Conservation (phyloP, 2,888 invertebrate species). For the Macropis europaea region DNA sequence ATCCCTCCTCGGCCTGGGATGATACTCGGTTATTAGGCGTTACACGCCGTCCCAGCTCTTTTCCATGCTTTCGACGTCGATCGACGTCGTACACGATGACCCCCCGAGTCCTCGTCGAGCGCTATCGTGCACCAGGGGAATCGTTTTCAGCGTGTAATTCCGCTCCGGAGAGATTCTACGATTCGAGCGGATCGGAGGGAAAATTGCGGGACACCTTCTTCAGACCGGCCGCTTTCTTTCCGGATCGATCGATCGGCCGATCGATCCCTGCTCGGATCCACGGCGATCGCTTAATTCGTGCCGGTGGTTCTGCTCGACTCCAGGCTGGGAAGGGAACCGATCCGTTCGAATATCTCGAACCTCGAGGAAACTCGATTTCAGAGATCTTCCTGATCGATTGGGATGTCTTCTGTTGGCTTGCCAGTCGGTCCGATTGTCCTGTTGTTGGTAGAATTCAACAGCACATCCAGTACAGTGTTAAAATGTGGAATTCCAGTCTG, state of each 20-base stretch:
- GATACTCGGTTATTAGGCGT: constrained; percentile 72
- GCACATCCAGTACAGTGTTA: too few species aligned
- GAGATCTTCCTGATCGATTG: too few species aligned
- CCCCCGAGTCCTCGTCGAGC: constrained; percentile 19
- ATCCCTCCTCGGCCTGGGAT: constrained; percentile 63
- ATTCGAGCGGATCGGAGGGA: constrained; percentile 43
- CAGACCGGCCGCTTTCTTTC: constrained; percentile 20
- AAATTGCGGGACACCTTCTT: constrained; percentile 67
- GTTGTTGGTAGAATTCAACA: background rate
- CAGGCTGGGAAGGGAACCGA: background rate
- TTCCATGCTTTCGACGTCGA: constrained; percentile 28
- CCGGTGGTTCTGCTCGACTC: background rate
- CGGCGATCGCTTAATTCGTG: constrained; percentile 59
- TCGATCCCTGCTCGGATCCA: constrained; percentile 55
- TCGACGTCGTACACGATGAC: constrained; percentile 1
- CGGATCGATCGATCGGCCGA: constrained; percentile 44
- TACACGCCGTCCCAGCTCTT: constrained; percentile 43
- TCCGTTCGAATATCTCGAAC: too few species aligned
- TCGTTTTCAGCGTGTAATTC: constrained; percentile 61
- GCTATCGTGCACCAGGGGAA: constrained; percentile 27
- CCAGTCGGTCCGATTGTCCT: too few species aligned
- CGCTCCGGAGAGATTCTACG: constrained; percentile 50
- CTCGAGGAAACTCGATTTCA: too few species aligned
- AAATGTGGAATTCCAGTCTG: too few species aligned
- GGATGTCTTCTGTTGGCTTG: too few species aligned